Evolutionary conservation across 2,797 vertebrate species (phyloP), one percentile per base, ranked within the genome.

Genomic region (Chrosomus eos): DNA sequence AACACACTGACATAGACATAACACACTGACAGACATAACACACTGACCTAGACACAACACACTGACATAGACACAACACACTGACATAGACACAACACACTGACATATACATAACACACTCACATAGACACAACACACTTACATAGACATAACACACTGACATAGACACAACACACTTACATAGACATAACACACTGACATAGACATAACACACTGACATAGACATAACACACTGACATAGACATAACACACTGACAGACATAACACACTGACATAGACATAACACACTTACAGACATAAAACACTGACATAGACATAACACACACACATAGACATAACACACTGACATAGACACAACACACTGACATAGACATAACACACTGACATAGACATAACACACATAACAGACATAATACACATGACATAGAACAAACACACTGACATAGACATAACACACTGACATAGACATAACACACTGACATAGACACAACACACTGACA

Each of bases 191-290:
- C 9, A 40, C 10, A 2, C 10, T 40, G 11, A 67, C 72, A 64
- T 23, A 73, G 51, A 70, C 53, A 64, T 16, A 43, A 66, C 51
- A 84, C 21, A 81, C 40, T 48, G 28, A 67, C 21, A 74, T 2
- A 88, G 85, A 86, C 43, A n/a, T n/a, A n/a, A 64, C 48, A 85
- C 14, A 76, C 31, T 31, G 33, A 66, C 19, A 74, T 4, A 88
- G 84, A 86, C 40, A 23, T 21, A 82, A 70, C 68, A 70, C 7
- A 38, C 38, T 9, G 38, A 38, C 38, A 38, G 40, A 40, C 40
- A 40, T n/a, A 40, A 40, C 9, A 40, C 10, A 2, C 10, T 40
- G 11, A 67, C 72, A 64, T 23, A 73, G 51, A 70, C 53, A 64
- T 16, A 43, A 66, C 51, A 84, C 21, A 81, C 40, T 48, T n/a